Base-by-base conservation (phyloP, 2,113 vertebrate genomes). In the Sula dactylatra region DNA sequence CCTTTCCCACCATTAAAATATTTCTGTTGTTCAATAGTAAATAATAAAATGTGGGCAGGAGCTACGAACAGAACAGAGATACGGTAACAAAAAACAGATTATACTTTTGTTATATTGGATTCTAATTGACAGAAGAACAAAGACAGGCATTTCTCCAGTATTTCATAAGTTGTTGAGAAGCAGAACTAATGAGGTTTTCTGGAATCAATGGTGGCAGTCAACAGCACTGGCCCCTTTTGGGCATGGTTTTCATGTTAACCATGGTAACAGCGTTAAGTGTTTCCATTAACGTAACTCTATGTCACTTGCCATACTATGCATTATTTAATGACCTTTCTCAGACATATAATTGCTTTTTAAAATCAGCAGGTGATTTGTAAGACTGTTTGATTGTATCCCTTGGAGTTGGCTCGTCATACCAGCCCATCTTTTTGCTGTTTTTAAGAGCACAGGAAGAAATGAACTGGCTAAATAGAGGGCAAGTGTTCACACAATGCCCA, bases 121-220 rank as follows among this genome's bases (percentile, higher is more conserved):
- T 89, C 73, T 89, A 93, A 94, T 58, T 85, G 84, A 90, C 85
- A 82, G 70, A 49, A 93, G n/a, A 95, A 90, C 79, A 94, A 87
- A 31, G 50, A 49, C 50, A 89, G 54, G 49, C 77, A 90, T 79
- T 91, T 94, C 72, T 91, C 65, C 54, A 85, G 91, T 55, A 87
- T 80, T 92, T 93, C 34, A 12, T 87, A 89, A 89, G 65, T 87
- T 89, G 78, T 56, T 56, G 70, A 82, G 84, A 85, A 87, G 84
- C 70, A 97, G 70, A 94, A 85, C 66, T 95, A 97, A 96, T 84
- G 82, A 93, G 82, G 31, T 72, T 90, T 86, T 89, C 90, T 82
- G 56, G 66, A 95, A 91, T 93, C 82, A 82, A 38, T 88, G 80
- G 54, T 16, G 31, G 74, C 77, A 94, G 70, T 20, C 56, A 85